Evolutionary conservation across 2,888 invertebrate genomes (phyloP).

Genomic region (Cerceris rybyensis): DNA sequence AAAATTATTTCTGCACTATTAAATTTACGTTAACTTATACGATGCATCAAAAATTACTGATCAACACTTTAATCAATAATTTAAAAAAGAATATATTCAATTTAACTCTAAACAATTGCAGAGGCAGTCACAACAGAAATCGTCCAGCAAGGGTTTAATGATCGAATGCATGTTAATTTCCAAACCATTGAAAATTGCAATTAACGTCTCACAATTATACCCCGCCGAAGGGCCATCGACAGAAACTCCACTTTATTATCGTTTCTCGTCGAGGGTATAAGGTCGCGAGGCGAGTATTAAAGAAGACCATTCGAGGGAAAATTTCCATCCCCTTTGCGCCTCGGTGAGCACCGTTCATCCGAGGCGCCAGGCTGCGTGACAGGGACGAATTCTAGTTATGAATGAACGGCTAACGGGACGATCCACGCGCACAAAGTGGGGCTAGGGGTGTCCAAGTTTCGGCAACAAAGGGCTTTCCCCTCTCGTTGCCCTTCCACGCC

Average conservation of each 20-base stretch:
- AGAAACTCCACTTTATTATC: conserved; percentile 43
- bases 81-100: no score
- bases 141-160: no score
- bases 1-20: no score
- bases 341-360: conserved; percentile 18
- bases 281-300: conserved; percentile 28
- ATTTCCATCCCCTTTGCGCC: conserved; percentile 1
- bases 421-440: conserved; percentile 11
- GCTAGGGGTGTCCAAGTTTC: neutral
- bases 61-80: no score
- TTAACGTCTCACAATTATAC: conserved; percentile 30
- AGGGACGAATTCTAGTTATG: conserved; percentile 16
- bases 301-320: conserved; percentile 36
- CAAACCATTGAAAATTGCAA: conserved; percentile 8
- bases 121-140: no score
- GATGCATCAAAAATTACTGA: no score
- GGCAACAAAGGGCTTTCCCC: neutral
- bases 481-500: no score
- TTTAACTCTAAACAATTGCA: no score
- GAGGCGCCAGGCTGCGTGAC: conserved; percentile 1
- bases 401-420: conserved; percentile 33
- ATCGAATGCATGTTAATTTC: neutral
- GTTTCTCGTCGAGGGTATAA: conserved; percentile 13
- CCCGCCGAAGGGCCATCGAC: conserved; percentile 11
- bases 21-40: no score